Evolutionary conservation across 2,113 vertebrate genomes (phyloP), one percentile per base, ranked within the genome.

Genomic region (Podilymbus podiceps): DNA sequence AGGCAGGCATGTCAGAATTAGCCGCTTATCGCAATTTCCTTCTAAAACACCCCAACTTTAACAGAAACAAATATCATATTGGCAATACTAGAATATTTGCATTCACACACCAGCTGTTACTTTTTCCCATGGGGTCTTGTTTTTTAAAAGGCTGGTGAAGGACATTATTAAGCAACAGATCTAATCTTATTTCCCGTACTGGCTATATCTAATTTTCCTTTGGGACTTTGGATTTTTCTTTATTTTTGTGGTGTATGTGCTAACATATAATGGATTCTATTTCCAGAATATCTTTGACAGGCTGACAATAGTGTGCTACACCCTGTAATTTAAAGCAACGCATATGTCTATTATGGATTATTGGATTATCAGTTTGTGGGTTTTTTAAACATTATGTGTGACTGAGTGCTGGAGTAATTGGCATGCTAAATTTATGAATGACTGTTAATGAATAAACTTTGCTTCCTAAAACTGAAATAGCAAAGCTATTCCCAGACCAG

Each of bases 41-140:
- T 71, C 62, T 89, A 47, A 96, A 97, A 35, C 76, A 56, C 28
- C 75, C 60, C 64, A 82, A 38, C 68, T 85, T 76, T 69, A 96
- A 86, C 82, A 77, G 95, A 95, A 97, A 95, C 88, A 96, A 95
- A 96, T 92, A 95, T 69, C 69, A 49, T 68, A 91, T 80, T 94
- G 93, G 58, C 75, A 90, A 86, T 90, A 74, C 89, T 67, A 7
- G 84, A 85, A 73, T 74, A 85, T 89, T 90, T 96, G 92, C 62
- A 62, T 89, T 95, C 77, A 24, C 28, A 89, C 53, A 93, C 63
- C 96, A 96, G 81, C 60, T 85, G 85, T 63, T 93, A 72, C 56
- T 88, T 49, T 88, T 91, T 79, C 81, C 78, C 87, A 89, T 4
- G 67, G 87, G 75, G 49, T 76, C 93, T 92, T 94, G 42, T 63